Conservation (phyloP, 2,888 invertebrate species). For the Tridacna gigas region DNA sequence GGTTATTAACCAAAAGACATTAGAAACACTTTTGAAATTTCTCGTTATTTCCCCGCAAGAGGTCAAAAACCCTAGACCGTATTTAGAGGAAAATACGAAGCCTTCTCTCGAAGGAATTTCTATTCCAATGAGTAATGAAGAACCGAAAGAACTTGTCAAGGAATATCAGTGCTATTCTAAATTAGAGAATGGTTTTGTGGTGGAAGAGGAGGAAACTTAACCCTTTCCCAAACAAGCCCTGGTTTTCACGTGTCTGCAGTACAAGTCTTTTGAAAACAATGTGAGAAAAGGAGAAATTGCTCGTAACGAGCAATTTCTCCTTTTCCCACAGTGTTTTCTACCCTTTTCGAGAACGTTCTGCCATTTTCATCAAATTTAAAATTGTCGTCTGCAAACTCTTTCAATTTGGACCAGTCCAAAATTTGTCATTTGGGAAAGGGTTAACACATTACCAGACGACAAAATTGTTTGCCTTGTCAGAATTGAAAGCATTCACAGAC, state of each 20-base stretch:
- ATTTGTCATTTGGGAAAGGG: no score
- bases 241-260: neutral
- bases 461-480: no score
- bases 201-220: neutral
- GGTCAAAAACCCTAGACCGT: neutral
- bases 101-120: neutral
- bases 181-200: constrained; percentile 9
- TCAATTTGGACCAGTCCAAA: no score
- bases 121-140: neutral
- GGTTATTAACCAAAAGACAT: neutral
- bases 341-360: no score
- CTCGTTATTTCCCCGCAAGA: neutral
- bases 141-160: neutral
- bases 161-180: neutral
- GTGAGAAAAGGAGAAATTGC: neutral
- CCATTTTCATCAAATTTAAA: no score
- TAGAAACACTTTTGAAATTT: constrained; percentile 19
- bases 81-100: constrained; percentile 3
- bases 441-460: no score
- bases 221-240: neutral
- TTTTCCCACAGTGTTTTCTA: constrained; percentile 9
- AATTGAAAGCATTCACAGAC: no score
- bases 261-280: neutral
- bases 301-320: neutral
- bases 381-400: no score